phyloP scores from a whole-genome alignment of 2,888 invertebrate species.

The Drosophila kambysellisi region DNA sequence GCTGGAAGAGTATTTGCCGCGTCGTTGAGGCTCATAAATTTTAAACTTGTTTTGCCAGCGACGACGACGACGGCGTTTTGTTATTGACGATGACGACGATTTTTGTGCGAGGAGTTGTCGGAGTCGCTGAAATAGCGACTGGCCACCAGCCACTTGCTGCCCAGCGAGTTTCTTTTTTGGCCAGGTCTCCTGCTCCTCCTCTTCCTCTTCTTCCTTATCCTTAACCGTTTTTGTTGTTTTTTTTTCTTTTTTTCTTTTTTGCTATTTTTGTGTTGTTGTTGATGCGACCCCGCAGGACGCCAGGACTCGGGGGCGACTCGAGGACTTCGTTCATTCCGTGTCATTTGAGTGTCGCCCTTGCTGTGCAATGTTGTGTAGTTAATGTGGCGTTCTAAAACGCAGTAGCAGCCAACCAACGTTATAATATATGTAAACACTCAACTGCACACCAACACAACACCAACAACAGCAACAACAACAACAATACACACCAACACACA shows the following conservation, averaged over 20 bases:
- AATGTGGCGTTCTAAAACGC: conserved; percentile 79
- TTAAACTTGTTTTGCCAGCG: conserved; percentile 45
- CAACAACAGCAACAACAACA: conserved; percentile 5
- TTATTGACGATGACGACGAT: conserved; percentile 64
- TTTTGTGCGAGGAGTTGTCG: conserved; percentile 33
- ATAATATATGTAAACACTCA: conserved; percentile 78
- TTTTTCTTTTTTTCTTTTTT: background rate
- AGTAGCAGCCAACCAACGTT: conserved; percentile 55
- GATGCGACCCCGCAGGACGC: background rate
- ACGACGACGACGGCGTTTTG: conserved; percentile 40
- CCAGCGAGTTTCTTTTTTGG: conserved; percentile 38
- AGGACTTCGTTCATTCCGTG: conserved; percentile 13
- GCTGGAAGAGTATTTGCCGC: conserved; percentile 25
- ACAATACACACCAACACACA: conserved; percentile 14
- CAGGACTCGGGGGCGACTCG: background rate
- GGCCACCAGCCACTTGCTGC: conserved; percentile 15
- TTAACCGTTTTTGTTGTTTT: background rate
- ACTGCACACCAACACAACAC: conserved; percentile 46
- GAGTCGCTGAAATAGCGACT: background rate
- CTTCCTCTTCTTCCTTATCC: background rate
- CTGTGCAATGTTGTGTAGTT: conserved; percentile 76
- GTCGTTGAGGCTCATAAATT: conserved; percentile 17
- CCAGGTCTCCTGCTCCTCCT: conserved; percentile 19
- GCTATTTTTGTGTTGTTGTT: background rate
- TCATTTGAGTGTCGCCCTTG: conserved; percentile 35